Evolutionary conservation across 2,888 invertebrate species (phyloP).

Genomic region (Clanis bilineata): DNA sequence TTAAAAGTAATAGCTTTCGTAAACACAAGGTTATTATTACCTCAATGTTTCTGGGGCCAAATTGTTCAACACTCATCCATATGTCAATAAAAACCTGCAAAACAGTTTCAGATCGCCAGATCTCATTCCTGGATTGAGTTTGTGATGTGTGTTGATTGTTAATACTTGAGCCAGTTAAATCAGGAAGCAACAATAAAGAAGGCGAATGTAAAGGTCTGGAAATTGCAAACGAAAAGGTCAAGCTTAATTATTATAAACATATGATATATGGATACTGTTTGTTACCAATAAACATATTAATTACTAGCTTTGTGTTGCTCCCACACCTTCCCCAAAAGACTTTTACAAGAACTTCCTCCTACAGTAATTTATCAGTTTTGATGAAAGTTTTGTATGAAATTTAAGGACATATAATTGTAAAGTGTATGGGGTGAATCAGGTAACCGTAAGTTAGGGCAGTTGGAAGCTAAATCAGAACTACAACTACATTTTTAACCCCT

Average conservation of each 20-base stretch:
- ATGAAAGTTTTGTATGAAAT: too few species aligned
- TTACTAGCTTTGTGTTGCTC: too few species aligned
- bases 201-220: conserved; percentile 67
- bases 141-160: conserved; percentile 66
- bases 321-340: too few species aligned
- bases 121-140: conserved; percentile 85
- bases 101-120: conserved; percentile 93
- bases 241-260: neutral
- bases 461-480: too few species aligned
- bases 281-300: too few species aligned
- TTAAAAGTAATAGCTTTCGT: too few species aligned
- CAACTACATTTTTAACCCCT: too few species aligned
- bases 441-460: too few species aligned
- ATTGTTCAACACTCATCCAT: conserved; percentile 86
- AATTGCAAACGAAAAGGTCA: conserved; percentile 22
- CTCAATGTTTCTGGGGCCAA: conserved; percentile 63
- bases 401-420: too few species aligned
- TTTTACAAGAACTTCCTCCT: too few species aligned
- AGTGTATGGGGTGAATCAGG: too few species aligned
- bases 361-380: too few species aligned
- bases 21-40: conserved; percentile 34
- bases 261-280: neutral
- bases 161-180: conserved; percentile 68
- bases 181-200: conserved; percentile 71
- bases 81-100: conserved; percentile 91